Evolutionary conservation across 2,888 invertebrate species (phyloP), one percentile per base, ranked within the genome.

Genomic region (Phlogophora meticulosa): DNA sequence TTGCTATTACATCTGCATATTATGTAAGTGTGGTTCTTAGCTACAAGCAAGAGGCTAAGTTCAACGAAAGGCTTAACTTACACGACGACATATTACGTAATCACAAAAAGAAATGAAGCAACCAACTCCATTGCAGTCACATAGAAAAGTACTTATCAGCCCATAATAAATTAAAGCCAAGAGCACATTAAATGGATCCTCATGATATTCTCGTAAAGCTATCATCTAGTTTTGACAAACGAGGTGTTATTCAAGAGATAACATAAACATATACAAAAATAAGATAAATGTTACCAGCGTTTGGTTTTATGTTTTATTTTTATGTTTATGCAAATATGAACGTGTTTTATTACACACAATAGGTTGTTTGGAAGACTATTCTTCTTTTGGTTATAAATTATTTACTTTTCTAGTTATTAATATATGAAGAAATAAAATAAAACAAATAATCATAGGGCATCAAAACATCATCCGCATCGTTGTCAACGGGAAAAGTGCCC

Each of bases 181-280:
- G 22, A 48, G 4, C 38, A 49, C 48, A 53, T 53, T 70, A 80
- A 52, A 49, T 48, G 43, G 46, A 64, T 67, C 58, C 46, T 59
- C 60, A 71, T 64, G 62, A 58, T 71, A 46, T 28, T 58, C 48
- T 80, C 77, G 64, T 78, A 71, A 76, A 81, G 2, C 73, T 72
- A 43, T 81, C 68, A 68, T 46, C 65, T 43, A 48, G 42, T 63
- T 68, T 77, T 80, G 78, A 72, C 52, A 78, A 71, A 80, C 55
- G 72, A 78, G 61, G 72, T 80, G 78, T 64, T 72, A 76, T 60
- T 22, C 48, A 13, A 55, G 22, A 62, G 42, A 60, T 55, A 57
- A 70, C 55, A 46, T 61, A 52, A 58, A 72, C 11, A 57, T 56
- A 24, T 45, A 76, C 57, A 63, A 60, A 74, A 64, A 57, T 72